These are phyloP conservation scores for Schlechtendalia chinensis DNA, from an alignment of 1,140 invertebrate species.

Conservation along the genomic window DNA sequence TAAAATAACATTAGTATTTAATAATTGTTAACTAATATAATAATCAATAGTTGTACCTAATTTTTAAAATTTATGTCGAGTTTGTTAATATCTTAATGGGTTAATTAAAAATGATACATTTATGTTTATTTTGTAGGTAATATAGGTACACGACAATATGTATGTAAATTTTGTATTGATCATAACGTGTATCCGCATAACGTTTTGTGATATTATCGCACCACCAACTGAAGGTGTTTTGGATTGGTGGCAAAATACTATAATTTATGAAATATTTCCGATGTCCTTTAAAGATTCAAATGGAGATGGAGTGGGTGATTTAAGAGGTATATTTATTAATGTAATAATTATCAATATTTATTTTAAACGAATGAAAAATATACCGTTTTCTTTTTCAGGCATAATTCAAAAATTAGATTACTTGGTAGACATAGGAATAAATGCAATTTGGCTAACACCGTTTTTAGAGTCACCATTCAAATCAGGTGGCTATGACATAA, in stretches of 20 bases:
- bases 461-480: conserved; percentile 69
- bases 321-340: conserved; percentile 53
- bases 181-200: neutral
- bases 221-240: neutral
- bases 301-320: conserved; percentile 61
- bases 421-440: conserved; percentile 65
- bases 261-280: conserved; percentile 61
- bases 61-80: no score
- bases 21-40: no score
- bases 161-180: neutral
- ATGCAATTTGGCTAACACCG: conserved; percentile 68
- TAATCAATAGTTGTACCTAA: no score
- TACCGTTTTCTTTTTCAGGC: conserved; percentile 50
- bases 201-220: neutral
- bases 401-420: conserved; percentile 62
- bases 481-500: conserved; percentile 74
- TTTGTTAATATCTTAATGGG: no score
- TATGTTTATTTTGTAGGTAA: no score
- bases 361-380: neutral
- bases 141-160: neutral
- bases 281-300: conserved; percentile 54
- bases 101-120: no score
- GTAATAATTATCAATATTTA: neutral
- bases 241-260: conserved; percentile 55
- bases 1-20: no score